Evolutionary conservation across 2,888 invertebrate genomes (phyloP), one percentile per base, ranked within the genome.

Genomic region (Hemistola chrysoprasaria): DNA sequence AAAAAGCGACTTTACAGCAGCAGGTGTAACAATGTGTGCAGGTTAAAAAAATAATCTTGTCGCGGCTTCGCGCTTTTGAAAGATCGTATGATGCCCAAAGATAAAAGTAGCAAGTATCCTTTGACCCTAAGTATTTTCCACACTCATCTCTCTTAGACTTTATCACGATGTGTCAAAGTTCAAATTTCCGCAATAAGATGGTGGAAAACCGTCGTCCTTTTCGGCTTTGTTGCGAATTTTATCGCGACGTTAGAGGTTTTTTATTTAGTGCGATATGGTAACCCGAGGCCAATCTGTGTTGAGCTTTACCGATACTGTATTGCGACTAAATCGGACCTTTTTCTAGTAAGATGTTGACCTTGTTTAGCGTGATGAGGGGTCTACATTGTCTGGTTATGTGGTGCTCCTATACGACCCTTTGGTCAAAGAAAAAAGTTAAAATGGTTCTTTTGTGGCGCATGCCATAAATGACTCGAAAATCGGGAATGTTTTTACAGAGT

Each of bases 141-240:
- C 33, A 30, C 27, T 39, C 53, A 48, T 50, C 56, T 54, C 47
- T 40, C 30, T 47, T 38, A 39, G 34, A 16, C 42, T 48, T 56
- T 68, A 67, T 50, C 39, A 34, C 42, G 20, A 27, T 2, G 49
- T 8, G 28, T 57, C 67, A 71, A 56, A 53, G 69, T 57, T 53
- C 53, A 66, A 56, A 64, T 61, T 59, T 45, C 41, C 42, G 49
- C 36, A 53, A 50, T 47, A 58, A 57, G 46, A 47, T 40, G 42
- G 37, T n/a, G 47, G 38, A 59, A 62, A 62, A 60, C 59, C 51
- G 54, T 46, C 56, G 47, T 54, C 59, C 57, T 62, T 63, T 64
- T 59, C 49, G 64, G 62, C 68, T 76, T 75, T 77, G 74, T 77
- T 70, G 71, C 53, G 65, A 62, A 65, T 77, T 72, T 77, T 78